Percentiles rank a stretch among this genome's conserved stretches.
These are phyloP conservation scores for Tenebrio molitor DNA, from an alignment of 1,140 invertebrate genomes.

Conservation along the genomic window DNA sequence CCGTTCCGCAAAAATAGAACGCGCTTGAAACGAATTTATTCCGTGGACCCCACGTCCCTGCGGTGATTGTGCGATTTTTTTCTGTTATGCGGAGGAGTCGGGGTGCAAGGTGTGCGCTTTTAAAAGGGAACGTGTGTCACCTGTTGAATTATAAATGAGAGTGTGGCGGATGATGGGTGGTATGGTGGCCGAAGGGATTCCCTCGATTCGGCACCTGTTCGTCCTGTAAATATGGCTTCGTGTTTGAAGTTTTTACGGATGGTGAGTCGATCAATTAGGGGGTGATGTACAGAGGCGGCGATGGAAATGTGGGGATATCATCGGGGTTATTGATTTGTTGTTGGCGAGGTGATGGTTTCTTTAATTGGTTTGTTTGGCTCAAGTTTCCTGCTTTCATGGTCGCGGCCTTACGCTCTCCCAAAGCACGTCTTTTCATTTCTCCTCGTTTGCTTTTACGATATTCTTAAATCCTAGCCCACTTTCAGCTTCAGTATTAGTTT, in stretches of 20 bases:
- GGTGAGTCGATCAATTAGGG: constrained; percentile 51
- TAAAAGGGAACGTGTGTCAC: constrained; percentile 3
- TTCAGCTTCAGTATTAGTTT: too few relatives aligned
- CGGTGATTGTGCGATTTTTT: constrained; percentile 1
- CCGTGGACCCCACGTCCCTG: too few relatives aligned
- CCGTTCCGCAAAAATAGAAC: too few relatives aligned
- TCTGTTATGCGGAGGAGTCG: neutral
- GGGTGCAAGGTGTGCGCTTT: too few relatives aligned
- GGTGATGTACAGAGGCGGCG: neutral
- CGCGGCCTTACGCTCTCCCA: neutral
- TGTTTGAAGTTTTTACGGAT: constrained; percentile 56
- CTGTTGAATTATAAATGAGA: constrained; percentile 28
- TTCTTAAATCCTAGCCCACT: too few relatives aligned
- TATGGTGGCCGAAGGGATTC: constrained; percentile 15
- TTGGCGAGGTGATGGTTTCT: neutral
- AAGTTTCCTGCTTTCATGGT: neutral
- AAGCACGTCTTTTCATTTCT: neutral
- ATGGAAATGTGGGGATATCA: neutral
- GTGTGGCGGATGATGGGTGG: neutral
- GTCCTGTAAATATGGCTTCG: constrained; percentile 50
- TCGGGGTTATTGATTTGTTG: constrained; percentile 4
- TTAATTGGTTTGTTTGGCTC: neutral
- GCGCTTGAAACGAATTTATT: too few relatives aligned
- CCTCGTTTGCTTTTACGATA: too few relatives aligned
- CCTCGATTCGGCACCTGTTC: constrained; percentile 27